Base-by-base conservation (phyloP, 1,140 invertebrate species). In the Leptestheria dahalacensis region DNA sequence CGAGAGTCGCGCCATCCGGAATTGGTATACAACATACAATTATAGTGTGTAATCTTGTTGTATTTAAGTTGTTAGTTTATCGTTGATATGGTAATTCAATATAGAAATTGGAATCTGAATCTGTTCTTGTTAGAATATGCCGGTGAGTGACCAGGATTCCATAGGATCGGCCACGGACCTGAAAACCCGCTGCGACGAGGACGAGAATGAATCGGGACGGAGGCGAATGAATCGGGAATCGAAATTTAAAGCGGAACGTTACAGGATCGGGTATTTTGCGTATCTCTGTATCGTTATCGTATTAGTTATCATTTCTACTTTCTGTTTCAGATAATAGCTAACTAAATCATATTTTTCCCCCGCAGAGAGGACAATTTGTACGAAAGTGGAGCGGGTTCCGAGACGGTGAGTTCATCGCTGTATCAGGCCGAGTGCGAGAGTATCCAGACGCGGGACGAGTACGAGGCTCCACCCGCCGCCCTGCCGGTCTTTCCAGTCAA, bases 91-190 rank as follows among this genome's bases (percentile, higher is more conserved):
- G n/a, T n/a, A n/a, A n/a, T n/a, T n/a, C n/a, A n/a, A n/a, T n/a
- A n/a, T n/a, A n/a, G n/a, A n/a, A 41, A 41, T 15, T 15, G 33
- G 24, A 24, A 23, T 62, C 61, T 64, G 72, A 62, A 68, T 68
- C 62, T 60, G 67, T 62, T 67, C 73, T 63, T 62, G 33, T 64
- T 71, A 68, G 65, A 66, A 48, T 62, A n/a, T n/a, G n/a, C n/a
- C n/a, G n/a, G n/a, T n/a, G 9, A 57, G 61, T 18, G 68, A 70
- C 56, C 79, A 83, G 61, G 83, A 86, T 65, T 85, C 83, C 0
- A 86, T 85, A 52, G 83, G 84, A 1, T 86, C 83, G 0, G 83
- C 82, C 0, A 82, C 80, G 66, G 84, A 86, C 71, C 69, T 86
- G 10, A 75, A 80, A 52, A 78, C 78, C 9, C 73, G 79, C 60